These are phyloP conservation scores for Drosophila subobscura DNA, from an alignment of 1,140 invertebrate genomes.

Conservation along the genomic window DNA sequence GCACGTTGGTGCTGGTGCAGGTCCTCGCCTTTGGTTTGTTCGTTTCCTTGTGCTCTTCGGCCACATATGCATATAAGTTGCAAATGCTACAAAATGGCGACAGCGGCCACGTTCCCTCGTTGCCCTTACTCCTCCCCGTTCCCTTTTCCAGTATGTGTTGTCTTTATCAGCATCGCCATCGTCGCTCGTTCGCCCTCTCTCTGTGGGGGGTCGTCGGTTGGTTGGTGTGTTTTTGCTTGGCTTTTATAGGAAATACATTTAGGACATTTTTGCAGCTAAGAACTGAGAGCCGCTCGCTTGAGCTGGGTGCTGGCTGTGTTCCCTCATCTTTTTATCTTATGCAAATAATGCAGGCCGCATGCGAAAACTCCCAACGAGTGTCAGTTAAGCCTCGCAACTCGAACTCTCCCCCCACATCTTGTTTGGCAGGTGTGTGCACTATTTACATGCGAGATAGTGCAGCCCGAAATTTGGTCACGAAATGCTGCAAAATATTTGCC, in stretches of 20 bases:
- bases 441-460: slow-evolving; percentile 70
- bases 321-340: slow-evolving; percentile 75
- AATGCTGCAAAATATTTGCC: slow-evolving; percentile 62
- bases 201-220: not conserved
- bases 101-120: slow-evolving; percentile 57
- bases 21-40: slow-evolving; percentile 9
- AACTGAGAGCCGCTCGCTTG: slow-evolving; percentile 35
- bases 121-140: slow-evolving; percentile 17
- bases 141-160: slow-evolving; percentile 54
- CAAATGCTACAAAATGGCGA: slow-evolving; percentile 80
- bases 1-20: slow-evolving; percentile 46
- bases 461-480: slow-evolving; percentile 69
- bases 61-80: slow-evolving; percentile 71
- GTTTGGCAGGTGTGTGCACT: slow-evolving; percentile 60
- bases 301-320: slow-evolving; percentile 18
- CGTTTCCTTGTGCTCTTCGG: slow-evolving; percentile 26
- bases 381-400: slow-evolving; percentile 11
- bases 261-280: slow-evolving; percentile 54
- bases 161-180: slow-evolving; percentile 75
- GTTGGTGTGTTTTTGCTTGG: slow-evolving; percentile 53
- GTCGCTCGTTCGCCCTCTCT: slow-evolving; percentile 28
- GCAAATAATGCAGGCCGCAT: slow-evolving; percentile 76
- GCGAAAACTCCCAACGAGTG: slow-evolving; percentile 49
- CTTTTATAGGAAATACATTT: slow-evolving; percentile 78
- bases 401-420: not conserved